Evolutionary conservation across 2,888 invertebrate species (phyloP).

Genomic region (Drosophila colorata): DNA sequence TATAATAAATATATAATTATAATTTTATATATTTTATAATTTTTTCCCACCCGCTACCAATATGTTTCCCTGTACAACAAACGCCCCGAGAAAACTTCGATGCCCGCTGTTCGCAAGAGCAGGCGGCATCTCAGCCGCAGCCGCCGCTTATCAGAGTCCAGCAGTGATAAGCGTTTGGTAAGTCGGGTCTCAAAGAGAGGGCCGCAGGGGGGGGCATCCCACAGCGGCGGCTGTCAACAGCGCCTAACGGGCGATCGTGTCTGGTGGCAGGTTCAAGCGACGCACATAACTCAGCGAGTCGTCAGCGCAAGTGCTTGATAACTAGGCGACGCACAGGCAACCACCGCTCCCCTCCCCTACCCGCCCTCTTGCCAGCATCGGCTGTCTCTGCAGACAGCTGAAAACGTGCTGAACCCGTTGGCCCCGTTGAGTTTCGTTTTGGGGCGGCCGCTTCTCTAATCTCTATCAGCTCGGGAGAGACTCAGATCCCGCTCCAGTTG

Average conservation of each 20-base stretch:
- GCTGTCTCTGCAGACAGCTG: background rate
- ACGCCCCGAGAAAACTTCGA: no score
- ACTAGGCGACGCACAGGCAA: conserved; percentile 15
- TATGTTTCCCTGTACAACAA: no score
- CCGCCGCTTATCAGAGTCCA: conserved; percentile 26
- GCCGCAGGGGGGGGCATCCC: background rate
- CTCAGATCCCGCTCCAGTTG: background rate
- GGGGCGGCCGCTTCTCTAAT: conserved; percentile 16
- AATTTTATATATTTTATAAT: no score
- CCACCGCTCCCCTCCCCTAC: background rate
- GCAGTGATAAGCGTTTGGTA: conserved; percentile 21
- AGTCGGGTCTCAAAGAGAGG: background rate
- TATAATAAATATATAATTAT: no score
- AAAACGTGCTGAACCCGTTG: conserved; percentile 46
- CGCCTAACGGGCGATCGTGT: conserved; percentile 23
- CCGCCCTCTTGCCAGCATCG: background rate
- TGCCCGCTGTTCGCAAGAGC: no score
- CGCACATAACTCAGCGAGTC: conserved; percentile 49
- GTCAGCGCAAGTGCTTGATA: conserved; percentile 41
- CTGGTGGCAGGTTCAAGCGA: conserved; percentile 39
- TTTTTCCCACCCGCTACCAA: no score
- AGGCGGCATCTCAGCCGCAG: no score
- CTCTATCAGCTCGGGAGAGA: conserved; percentile 4
- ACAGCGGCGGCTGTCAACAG: conserved; percentile 49
- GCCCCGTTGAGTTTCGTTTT: conserved; percentile 21